Evolutionary conservation across 2,113 vertebrate genomes (phyloP).

Genomic region (Galbula dea): DNA sequence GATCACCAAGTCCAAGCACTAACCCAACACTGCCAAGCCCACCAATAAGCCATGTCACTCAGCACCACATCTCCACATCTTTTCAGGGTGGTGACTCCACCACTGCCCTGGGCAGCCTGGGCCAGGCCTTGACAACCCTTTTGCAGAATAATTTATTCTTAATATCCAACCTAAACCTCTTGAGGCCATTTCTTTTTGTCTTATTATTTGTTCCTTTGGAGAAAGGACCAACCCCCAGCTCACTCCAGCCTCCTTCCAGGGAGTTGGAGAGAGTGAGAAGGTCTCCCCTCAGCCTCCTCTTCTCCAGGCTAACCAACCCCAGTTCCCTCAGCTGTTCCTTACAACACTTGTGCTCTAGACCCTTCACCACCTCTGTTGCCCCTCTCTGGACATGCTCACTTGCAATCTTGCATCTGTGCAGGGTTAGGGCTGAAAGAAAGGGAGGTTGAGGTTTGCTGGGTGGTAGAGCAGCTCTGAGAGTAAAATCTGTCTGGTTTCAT

Average conservation of each 20-base stretch:
- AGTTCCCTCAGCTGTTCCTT: not conserved
- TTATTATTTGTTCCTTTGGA: not conserved
- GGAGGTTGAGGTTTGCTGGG: fast-evolving
- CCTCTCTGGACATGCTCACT: not conserved
- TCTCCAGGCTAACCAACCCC: not conserved
- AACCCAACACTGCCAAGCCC: not conserved
- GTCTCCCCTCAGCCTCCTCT: not conserved
- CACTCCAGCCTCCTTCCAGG: not conserved
- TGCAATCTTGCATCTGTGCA: not conserved
- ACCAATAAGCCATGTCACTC: not conserved
- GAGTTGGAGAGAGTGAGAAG: not conserved
- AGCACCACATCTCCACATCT: not conserved
- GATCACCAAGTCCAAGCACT: not conserved
- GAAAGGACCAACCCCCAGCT: not conserved
- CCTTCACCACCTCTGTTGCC: not conserved
- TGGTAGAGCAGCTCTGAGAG: not conserved
- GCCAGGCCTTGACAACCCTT: not conserved
- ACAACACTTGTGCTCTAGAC: not conserved
- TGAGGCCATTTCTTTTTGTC: not conserved
- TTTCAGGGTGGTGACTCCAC: not conserved
- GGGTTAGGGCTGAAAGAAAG: not conserved
- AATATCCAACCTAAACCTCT: not conserved
- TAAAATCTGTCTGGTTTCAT: not conserved
- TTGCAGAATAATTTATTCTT: not conserved
- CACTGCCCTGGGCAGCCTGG: not conserved